Percentiles rank a stretch among this genome's conserved stretches.
Conservation (phyloP, 35 echinoderm and acorn worm genomes). For the Ptychodera flava region DNA sequence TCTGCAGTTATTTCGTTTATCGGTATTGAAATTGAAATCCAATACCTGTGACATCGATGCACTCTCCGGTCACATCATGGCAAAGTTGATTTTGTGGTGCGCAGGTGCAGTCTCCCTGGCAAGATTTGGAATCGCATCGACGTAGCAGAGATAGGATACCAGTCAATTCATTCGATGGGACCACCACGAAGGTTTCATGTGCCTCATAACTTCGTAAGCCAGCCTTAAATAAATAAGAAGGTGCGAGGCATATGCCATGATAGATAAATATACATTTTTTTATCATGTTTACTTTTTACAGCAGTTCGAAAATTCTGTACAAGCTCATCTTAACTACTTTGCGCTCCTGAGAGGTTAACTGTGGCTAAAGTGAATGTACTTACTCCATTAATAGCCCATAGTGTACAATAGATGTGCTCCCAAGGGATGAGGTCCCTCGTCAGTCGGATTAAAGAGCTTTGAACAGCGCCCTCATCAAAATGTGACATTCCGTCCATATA, state of each 20-base stretch:
- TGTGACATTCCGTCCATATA: neutral
- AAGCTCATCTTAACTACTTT: no score
- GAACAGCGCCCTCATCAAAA: neutral
- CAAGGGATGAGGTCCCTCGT: neutral
- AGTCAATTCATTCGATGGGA: neutral
- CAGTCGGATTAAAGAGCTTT: neutral
- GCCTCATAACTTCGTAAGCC: slow-evolving; percentile 10
- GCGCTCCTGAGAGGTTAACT: no score
- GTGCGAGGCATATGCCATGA: neutral
- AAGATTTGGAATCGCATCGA: slow-evolving; percentile 13
- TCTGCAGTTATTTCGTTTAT: no score
- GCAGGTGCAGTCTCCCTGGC: slow-evolving; percentile 28
- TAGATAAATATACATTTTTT: no score
- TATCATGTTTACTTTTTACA: neutral
- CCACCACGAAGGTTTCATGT: slow-evolving; percentile 14
- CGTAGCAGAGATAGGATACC: slow-evolving; percentile 13
- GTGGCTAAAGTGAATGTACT: neutral
- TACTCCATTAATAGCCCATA: slow-evolving; percentile 41
- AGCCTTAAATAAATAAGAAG: neutral
- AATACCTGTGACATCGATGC: neutral
- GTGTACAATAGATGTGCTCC: neutral
- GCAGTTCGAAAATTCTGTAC: neutral
- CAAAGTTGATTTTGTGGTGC: slow-evolving; percentile 12
- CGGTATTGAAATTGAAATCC: no score
- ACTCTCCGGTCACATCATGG: neutral